Conservation (phyloP, 2,113 vertebrate species). For the Solea senegalensis region DNA sequence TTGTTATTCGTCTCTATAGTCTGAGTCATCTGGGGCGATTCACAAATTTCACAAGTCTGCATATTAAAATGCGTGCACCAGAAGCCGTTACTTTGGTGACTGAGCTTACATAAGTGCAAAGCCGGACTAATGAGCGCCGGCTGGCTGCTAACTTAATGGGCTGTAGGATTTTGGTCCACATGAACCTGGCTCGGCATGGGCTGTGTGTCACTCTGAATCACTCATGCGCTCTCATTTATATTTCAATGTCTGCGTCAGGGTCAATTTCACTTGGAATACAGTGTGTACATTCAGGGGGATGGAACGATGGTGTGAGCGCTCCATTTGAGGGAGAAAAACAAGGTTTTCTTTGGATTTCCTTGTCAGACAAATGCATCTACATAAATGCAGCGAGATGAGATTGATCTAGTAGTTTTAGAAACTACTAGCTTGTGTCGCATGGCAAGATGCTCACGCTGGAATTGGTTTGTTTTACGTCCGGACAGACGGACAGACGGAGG, state of each 20-base stretch:
- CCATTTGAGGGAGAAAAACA: constrained; percentile 24
- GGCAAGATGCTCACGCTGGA: too few species aligned
- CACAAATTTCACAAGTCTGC: not conserved
- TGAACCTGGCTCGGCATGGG: constrained; percentile 27
- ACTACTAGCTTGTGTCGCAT: too few species aligned
- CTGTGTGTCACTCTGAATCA: constrained; percentile 54
- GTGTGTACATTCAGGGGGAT: constrained; percentile 21
- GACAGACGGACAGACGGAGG: too few species aligned
- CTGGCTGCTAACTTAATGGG: constrained; percentile 43
- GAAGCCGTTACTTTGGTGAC: constrained; percentile 26
- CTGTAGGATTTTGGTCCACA: constrained; percentile 12
- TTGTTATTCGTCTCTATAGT: constrained; percentile 5
- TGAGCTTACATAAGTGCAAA: constrained; percentile 38
- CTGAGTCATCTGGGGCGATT: not conserved
- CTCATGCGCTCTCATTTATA: constrained; percentile 55
- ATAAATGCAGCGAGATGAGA: constrained; percentile 12
- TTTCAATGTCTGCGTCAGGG: constrained; percentile 34
- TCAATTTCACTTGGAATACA: constrained; percentile 37
- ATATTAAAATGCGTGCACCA: constrained; percentile 26
- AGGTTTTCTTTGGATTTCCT: not conserved
- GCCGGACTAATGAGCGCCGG: constrained; percentile 37
- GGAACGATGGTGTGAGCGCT: constrained; percentile 4
- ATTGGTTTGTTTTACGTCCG: too few species aligned
- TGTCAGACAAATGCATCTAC: constrained; percentile 16
- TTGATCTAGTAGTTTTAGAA: not conserved